These are phyloP conservation scores for Mycteria americana DNA, from an alignment of 2,797 vertebrate genomes.

Conservation along the genomic window DNA sequence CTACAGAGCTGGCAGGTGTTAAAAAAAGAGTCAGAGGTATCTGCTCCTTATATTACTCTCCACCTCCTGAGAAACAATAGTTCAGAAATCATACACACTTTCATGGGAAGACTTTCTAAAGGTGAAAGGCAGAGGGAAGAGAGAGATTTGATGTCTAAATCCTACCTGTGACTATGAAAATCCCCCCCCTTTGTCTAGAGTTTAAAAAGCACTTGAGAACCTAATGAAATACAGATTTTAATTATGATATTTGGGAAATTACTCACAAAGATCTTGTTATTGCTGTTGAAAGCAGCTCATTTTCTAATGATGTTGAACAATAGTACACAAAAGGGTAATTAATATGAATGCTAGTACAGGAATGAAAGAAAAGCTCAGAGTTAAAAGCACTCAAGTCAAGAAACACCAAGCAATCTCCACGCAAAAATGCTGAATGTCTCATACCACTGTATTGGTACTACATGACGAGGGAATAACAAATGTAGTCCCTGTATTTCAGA, in stretches of 20 bases:
- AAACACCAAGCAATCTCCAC: background rate
- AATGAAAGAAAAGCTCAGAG: background rate
- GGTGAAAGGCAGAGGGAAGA: conserved; percentile 13
- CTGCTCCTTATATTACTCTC: conserved; percentile 20
- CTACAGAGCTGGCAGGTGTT: conserved; percentile 42
- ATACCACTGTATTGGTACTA: background rate
- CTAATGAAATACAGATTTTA: conserved; percentile 30
- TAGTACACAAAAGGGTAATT: background rate
- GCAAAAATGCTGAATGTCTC: background rate
- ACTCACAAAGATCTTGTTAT: background rate
- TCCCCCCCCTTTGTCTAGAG: background rate
- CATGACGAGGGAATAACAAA: background rate
- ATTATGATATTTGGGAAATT: conserved; percentile 23
- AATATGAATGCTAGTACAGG: background rate
- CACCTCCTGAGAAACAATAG: background rate
- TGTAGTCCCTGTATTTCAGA: background rate
- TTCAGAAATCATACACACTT: conserved; percentile 17
- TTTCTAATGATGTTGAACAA: background rate
- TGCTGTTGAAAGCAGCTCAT: background rate
- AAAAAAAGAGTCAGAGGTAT: background rate
- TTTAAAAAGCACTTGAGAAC: background rate
- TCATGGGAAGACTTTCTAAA: conserved; percentile 7
- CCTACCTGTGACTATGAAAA: background rate
- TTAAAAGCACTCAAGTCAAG: background rate
- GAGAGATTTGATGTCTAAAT: conserved; percentile 30